A percentile compares a stretch with the other conserved stretches of the same genome.
Evolutionary conservation across 2,888 invertebrate species (phyloP).

Genomic region (Yponomeuta plumbellus): DNA sequence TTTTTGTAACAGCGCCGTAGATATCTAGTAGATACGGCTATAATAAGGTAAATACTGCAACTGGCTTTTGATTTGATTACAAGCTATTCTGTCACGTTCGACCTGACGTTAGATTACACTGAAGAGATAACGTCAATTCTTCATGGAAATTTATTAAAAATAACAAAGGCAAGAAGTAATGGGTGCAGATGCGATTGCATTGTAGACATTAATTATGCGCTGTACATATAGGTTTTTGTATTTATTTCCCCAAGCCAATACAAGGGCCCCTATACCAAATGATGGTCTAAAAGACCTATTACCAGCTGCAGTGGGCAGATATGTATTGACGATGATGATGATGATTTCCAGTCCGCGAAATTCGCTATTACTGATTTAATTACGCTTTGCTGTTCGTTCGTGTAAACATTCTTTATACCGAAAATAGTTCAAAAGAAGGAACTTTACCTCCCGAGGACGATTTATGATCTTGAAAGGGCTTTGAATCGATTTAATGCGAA

Average conservation of each 20-base stretch:
- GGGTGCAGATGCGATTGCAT: too few relatives aligned
- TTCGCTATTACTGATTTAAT: neutral
- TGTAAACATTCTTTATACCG: neutral
- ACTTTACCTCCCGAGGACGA: neutral
- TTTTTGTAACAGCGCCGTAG: neutral
- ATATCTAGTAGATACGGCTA: neutral
- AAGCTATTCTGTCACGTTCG: neutral
- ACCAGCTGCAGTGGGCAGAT: too few relatives aligned
- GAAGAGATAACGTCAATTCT: neutral
- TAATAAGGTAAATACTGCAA: neutral
- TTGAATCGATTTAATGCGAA: neutral
- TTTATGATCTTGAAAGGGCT: neutral
- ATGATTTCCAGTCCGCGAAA: neutral
- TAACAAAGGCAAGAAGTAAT: too few relatives aligned
- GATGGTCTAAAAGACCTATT: too few relatives aligned
- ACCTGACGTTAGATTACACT: neutral
- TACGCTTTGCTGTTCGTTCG: neutral
- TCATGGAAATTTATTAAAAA: too few relatives aligned
- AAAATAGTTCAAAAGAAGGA: neutral
- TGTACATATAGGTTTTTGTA: too few relatives aligned
- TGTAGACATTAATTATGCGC: too few relatives aligned
- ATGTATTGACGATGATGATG: too few relatives aligned
- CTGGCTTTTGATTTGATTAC: neutral
- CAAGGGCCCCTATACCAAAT: too few relatives aligned
- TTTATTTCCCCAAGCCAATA: too few relatives aligned